Evolutionary conservation across 2,797 vertebrate genomes (phyloP).

Genomic region (Bryconaethiops microstoma): DNA sequence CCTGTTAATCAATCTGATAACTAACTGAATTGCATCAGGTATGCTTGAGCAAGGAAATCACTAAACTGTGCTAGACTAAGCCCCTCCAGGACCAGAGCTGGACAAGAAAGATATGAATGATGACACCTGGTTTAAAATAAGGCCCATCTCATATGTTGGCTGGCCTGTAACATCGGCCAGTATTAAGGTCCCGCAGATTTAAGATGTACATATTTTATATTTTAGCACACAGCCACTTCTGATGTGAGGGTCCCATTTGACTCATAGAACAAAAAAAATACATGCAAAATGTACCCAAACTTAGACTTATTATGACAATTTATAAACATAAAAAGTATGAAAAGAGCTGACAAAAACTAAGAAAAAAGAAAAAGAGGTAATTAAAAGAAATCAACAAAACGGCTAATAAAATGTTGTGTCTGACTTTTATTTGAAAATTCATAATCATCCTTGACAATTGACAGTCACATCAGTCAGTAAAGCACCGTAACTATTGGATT

Average conservation of each 20-base stretch:
- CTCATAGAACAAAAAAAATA: not conserved
- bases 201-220: not conserved
- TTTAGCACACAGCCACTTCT: not conserved
- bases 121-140: constrained; percentile 15
- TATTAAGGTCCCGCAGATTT: not conserved
- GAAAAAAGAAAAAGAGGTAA: too few species aligned
- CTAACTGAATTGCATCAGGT: too few species aligned
- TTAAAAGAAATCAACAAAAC: not conserved
- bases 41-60: too few species aligned
- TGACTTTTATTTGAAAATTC: not conserved
- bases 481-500: not conserved
- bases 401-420: not conserved
- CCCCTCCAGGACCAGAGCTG: too few species aligned
- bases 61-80: too few species aligned
- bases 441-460: not conserved
- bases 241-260: not conserved
- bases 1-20: too few species aligned
- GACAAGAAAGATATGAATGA: constrained; percentile 2
- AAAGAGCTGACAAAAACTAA: not conserved
- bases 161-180: not conserved
- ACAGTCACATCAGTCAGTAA: not conserved
- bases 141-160: not conserved
- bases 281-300: too few species aligned
- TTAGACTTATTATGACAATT: too few species aligned
- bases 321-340: not conserved